phyloP scores from a whole-genome alignment of 2,797 vertebrate species.

The Streptopelia turtur region DNA sequence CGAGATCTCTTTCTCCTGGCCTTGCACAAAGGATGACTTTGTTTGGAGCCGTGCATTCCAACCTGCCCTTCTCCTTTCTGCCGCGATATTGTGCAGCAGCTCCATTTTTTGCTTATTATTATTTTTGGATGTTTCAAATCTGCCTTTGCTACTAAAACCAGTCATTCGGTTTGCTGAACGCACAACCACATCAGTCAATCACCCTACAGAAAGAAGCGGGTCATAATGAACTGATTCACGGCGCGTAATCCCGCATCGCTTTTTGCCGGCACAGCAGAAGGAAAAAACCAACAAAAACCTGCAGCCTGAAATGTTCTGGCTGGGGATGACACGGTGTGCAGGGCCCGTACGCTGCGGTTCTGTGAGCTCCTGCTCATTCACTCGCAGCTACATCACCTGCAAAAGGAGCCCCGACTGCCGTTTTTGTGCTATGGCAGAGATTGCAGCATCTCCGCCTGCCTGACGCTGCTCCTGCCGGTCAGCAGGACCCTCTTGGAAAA shows the following conservation, averaged over 20 bases:
- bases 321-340: not conserved
- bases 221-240: slow-evolving; percentile 13
- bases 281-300: not conserved
- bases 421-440: not conserved
- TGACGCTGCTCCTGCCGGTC: not conserved
- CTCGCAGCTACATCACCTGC: not conserved
- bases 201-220: not conserved
- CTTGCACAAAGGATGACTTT: not conserved
- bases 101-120: not conserved
- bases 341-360: not conserved
- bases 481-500: not conserved
- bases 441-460: not conserved
- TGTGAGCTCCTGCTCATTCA: not conserved
- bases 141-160: not conserved
- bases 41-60: not conserved
- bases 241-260: not conserved
- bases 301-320: not conserved
- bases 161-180: not conserved
- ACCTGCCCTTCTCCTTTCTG: not conserved
- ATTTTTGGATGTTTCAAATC: not conserved
- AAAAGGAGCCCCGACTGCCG: not conserved
- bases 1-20: not conserved
- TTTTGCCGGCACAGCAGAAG: not conserved
- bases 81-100: accelerated
- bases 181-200: not conserved